A percentile compares a stretch with the other conserved stretches of the same genome.
phyloP scores from a whole-genome alignment of 2,888 invertebrate genomes.

The Neoitamus cyanurus region DNA sequence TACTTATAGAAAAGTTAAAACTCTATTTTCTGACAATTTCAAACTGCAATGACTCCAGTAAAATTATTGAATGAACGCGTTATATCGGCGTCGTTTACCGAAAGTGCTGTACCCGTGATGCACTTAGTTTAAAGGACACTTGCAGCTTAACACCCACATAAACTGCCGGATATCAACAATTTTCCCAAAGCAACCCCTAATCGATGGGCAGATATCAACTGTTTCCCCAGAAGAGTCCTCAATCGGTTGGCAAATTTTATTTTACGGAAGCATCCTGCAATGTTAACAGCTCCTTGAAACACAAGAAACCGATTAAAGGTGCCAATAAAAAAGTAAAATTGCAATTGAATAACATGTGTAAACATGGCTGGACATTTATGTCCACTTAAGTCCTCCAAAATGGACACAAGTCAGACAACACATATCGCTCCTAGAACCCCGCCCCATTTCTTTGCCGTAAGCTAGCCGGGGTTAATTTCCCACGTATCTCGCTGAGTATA shows the following conservation, averaged over 20 bases:
- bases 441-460: not conserved
- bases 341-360: constrained; percentile 25
- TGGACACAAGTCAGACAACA: constrained; percentile 32
- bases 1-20: no score
- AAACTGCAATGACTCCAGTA: no score
- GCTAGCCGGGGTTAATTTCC: constrained; percentile 9
- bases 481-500: not conserved
- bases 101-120: no score
- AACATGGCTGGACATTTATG: constrained; percentile 38
- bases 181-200: not conserved
- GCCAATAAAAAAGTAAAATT: constrained; percentile 4
- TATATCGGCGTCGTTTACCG: no score
- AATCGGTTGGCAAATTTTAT: not conserved
- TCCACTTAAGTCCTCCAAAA: constrained; percentile 26
- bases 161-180: not conserved
- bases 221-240: not conserved
- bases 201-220: not conserved
- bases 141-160: not conserved
- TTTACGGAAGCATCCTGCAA: not conserved
- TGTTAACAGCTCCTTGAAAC: constrained; percentile 9
- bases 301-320: constrained; percentile 37
- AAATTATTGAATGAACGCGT: no score
- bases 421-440: not conserved
- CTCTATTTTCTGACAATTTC: no score
- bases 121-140: no score